These are phyloP conservation scores for Arctopsyche grandis DNA, from an alignment of 1,140 invertebrate species.

Conservation along the genomic window DNA sequence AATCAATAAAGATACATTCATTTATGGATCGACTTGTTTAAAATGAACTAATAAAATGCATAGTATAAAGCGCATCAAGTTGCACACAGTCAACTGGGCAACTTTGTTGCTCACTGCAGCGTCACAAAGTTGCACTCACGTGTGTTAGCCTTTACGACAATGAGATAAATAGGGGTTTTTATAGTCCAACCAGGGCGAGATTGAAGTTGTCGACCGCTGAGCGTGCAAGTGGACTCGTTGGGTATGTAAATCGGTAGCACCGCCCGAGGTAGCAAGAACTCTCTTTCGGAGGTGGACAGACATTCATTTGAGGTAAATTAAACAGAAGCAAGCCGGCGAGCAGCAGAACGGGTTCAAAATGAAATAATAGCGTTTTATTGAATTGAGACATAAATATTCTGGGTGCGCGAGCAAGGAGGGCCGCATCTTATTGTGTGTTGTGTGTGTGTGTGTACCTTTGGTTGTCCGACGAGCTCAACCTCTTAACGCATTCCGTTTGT, in stretches of 20 bases:
- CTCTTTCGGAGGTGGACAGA: conserved; percentile 19
- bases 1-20: too few species aligned
- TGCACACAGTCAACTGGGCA: too few species aligned
- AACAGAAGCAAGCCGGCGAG: conserved; percentile 37
- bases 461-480: not conserved
- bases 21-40: too few species aligned
- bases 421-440: conserved; percentile 8
- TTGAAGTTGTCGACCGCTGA: conserved; percentile 8
- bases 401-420: conserved; percentile 3
- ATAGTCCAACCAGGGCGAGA: too few species aligned
- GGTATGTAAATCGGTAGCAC: conserved; percentile 39
- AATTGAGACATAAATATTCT: conserved; percentile 55
- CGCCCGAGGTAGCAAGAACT: conserved; percentile 29
- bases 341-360: conserved; percentile 47
- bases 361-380: conserved; percentile 54
- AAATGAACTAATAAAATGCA: too few species aligned
- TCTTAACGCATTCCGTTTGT: conserved; percentile 36
- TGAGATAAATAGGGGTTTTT: too few species aligned
- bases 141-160: too few species aligned
- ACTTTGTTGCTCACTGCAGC: too few species aligned
- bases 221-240: not conserved
- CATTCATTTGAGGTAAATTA: conserved; percentile 42
- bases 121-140: too few species aligned
- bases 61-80: too few species aligned
- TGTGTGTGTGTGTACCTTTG: not conserved